Percentiles rank a stretch among this genome's conserved stretches.
These are phyloP conservation scores for Dicaeum eximium DNA, from an alignment of 2,113 vertebrate genomes.

Conservation along the genomic window DNA sequence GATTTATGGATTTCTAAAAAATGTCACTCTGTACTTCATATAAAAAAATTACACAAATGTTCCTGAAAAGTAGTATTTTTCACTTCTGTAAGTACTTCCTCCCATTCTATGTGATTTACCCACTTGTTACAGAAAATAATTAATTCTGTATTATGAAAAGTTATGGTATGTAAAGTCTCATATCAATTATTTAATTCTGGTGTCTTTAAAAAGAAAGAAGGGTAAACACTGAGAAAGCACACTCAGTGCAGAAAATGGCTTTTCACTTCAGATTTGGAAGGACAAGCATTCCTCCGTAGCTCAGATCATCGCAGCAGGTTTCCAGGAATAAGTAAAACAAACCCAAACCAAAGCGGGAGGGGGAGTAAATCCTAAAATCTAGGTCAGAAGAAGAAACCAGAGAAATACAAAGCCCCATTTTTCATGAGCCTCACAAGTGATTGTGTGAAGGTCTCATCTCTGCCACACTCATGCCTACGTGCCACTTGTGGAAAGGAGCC, in stretches of 20 bases:
- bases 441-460: background rate
- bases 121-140: background rate
- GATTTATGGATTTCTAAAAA: background rate
- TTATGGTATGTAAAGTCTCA: background rate
- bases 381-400: constrained; percentile 18
- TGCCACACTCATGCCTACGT: background rate
- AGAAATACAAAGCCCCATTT: background rate
- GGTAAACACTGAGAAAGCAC: background rate
- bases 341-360: background rate
- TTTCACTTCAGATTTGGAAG: constrained; percentile 13
- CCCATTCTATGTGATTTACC: background rate
- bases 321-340: constrained; percentile 39
- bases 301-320: background rate
- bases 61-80: background rate
- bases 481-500: background rate
- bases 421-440: background rate
- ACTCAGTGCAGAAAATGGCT: background rate
- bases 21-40: background rate
- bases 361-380: background rate
- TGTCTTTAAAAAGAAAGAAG: background rate
- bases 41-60: background rate
- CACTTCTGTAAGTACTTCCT: background rate
- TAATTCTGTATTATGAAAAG: background rate
- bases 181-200: background rate
- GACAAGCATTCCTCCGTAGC: background rate